These are phyloP conservation scores for Dusona sp. DNA, from an alignment of 2,888 invertebrate species.

Conservation along the genomic window DNA sequence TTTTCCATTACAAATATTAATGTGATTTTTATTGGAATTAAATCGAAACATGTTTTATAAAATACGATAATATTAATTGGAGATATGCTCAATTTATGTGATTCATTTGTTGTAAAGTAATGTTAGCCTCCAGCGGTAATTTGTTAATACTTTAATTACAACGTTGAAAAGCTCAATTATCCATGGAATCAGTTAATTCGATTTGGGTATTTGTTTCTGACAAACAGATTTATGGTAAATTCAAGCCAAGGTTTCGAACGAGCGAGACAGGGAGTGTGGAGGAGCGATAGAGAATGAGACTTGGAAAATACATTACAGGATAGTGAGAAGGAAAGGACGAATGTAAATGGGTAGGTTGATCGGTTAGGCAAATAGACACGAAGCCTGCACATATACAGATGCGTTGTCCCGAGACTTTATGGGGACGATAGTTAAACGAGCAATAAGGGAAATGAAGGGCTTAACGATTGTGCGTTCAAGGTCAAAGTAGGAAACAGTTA, in stretches of 20 bases:
- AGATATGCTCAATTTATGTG: neutral
- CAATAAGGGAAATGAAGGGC: conserved; percentile 39
- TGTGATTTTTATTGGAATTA: neutral
- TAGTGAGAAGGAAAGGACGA: conserved; percentile 39
- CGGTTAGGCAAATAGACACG: conserved; percentile 63
- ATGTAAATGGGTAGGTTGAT: conserved; percentile 58
- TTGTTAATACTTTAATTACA: conserved; percentile 13
- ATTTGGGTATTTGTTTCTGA: conserved; percentile 10
- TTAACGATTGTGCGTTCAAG: conserved; percentile 18
- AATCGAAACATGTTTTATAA: neutral
- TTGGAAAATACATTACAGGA: conserved; percentile 5
- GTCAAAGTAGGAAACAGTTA: conserved; percentile 14
- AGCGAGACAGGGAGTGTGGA: neutral
- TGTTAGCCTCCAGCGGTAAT: neutral
- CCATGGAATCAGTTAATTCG: neutral
- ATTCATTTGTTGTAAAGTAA: neutral
- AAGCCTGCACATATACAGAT: conserved; percentile 32
- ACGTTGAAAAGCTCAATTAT: conserved; percentile 11
- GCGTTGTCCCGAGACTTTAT: conserved; percentile 27
- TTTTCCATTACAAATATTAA: neutral
- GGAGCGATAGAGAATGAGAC: neutral
- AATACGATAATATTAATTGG: neutral
- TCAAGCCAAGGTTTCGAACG: neutral
- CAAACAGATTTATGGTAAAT: conserved; percentile 61
- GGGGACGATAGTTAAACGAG: conserved; percentile 34